Evolutionary conservation across 2,888 invertebrate genomes (phyloP), one percentile per base, ranked within the genome.

Genomic region (Dexiosoma caninum): DNA sequence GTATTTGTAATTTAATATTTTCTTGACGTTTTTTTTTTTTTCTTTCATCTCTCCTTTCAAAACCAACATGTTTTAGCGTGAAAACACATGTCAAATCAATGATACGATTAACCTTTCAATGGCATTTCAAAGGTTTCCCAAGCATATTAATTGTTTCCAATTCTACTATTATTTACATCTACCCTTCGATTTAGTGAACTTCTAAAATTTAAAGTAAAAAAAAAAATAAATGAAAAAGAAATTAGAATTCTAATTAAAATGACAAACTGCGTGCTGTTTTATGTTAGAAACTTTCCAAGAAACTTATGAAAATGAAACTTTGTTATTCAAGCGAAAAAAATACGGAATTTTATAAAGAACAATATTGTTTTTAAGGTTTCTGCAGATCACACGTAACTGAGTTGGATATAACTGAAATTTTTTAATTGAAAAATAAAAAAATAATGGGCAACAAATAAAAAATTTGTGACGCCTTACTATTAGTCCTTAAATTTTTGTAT

Each of bases 11-110:
- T 76, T 67, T 53, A 80, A 75, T 75, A 75, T 60, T 67, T 23
- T 75, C 51, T 60, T 53, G 21, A 62, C 44, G 53, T 53, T 30
- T 32, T 21, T 14, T 23, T 32, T 64, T 64, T 40, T 51, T 3
- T 10, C 7, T 14, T 46, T 46, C 19, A 10, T 64, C 57, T 40
- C 49, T 3, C n/a, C 7, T 14, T 46, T 46, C 19, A 10, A 66
- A 69, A 19, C 40, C 37, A 49, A 19, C 40, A 62, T 70, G 66
- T 57, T 74, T 72, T n/a, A 72, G 80, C 80, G 80, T 76, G 60
- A 81, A 81, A 81, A 81, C 80, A 81, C 72, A 81, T 81, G 80
- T 81, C 55, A 72, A 80, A 66, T 80, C 80, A 80, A 76, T 80
- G 80, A 71, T 60, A 80, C 80, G 76, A 80, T 81, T 81, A 81